These are phyloP conservation scores for Neolamprologus cancellatus DNA, from an alignment of 2,113 vertebrate species.

Conservation along the genomic window DNA sequence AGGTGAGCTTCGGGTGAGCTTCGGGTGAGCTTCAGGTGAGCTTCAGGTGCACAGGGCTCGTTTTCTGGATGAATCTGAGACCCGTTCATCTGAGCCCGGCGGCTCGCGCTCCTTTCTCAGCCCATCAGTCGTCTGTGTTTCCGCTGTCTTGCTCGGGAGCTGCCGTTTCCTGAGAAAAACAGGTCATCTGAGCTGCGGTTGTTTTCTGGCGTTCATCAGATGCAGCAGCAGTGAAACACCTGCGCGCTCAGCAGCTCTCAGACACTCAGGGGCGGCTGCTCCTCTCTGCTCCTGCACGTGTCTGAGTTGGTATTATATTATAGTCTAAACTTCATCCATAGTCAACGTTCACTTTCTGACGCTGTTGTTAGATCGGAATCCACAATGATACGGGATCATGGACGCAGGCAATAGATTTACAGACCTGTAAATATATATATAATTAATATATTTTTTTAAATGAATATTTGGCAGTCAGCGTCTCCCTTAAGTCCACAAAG, in stretches of 20 bases:
- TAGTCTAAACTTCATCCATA: neutral
- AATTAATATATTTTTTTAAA: neutral
- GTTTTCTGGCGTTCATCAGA: neutral
- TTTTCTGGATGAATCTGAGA: neutral
- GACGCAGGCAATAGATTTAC: neutral
- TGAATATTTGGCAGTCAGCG: neutral
- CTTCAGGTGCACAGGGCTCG: neutral
- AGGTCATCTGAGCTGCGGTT: neutral
- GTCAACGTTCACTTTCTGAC: neutral
- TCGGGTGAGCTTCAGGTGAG: neutral
- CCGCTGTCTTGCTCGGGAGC: neutral
- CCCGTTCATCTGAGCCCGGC: neutral
- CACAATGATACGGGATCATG: rapidly evolving
- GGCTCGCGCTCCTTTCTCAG: neutral
- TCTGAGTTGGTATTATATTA: neutral
- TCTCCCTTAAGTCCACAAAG: neutral
- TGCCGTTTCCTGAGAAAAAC: neutral
- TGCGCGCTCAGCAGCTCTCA: neutral
- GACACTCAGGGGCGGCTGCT: neutral
- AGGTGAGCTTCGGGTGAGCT: neutral
- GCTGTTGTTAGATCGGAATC: neutral
- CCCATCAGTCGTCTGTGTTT: neutral
- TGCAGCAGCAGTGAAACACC: neutral
- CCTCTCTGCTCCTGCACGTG: neutral
- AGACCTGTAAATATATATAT: neutral